phyloP scores from a whole-genome alignment of 2,888 invertebrate species.

The Eubasilissa splendida region DNA sequence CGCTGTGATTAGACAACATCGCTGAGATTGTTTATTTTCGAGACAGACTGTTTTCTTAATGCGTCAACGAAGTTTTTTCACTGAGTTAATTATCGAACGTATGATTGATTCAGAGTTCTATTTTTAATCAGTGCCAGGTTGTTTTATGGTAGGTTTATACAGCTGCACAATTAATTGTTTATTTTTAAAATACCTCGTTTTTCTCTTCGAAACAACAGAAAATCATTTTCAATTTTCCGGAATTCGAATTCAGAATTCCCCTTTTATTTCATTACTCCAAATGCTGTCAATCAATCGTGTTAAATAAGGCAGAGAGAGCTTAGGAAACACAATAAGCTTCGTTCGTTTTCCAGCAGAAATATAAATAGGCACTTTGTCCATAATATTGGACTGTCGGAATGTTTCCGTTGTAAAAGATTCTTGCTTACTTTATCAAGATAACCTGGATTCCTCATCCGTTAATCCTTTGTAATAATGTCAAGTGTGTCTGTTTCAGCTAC shows the following conservation, averaged over 20 bases:
- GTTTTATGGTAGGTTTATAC: too few species aligned
- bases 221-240: conserved; percentile 14
- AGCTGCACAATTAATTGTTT: too few species aligned
- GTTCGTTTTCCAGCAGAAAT: conserved; percentile 3
- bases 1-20: too few species aligned
- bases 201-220: neutral
- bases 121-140: too few species aligned
- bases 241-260: conserved; percentile 4
- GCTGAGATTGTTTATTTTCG: too few species aligned
- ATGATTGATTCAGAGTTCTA: too few species aligned
- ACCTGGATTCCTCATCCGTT: neutral
- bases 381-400: neutral
- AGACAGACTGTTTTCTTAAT: too few species aligned
- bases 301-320: conserved; percentile 23
- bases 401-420: conserved; percentile 1
- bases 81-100: too few species aligned
- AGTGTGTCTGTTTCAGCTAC: neutral
- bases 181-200: too few species aligned
- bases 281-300: conserved; percentile 22
- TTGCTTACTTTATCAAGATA: neutral
- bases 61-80: too few species aligned
- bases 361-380: neutral
- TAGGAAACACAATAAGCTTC: conserved; percentile 10
- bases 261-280: conserved; percentile 19
- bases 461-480: neutral